Evolutionary conservation across 2,113 vertebrate genomes (phyloP), one percentile per base, ranked within the genome.

Genomic region (Saguinus midas): DNA sequence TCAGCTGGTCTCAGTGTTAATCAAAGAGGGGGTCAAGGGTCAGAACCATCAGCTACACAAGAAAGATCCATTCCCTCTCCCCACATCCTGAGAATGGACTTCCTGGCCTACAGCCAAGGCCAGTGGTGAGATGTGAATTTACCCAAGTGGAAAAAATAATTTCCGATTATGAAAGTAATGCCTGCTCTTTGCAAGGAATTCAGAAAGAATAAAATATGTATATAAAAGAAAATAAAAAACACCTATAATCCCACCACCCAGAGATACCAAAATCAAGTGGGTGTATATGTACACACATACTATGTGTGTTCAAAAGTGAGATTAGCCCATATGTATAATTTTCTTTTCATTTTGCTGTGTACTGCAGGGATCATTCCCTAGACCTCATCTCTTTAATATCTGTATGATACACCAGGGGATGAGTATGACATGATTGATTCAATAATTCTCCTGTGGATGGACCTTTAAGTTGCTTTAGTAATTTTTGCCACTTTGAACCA

Each of bases 1-100:
- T 97, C 88, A 87, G 68, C 68, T 79, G 40, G 32, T 88, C 90
- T 95, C 64, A 78, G 17, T 37, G 80, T 94, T 97, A 95, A 96
- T 97, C 94, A 97, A 94, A 95, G 84, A 40, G 17, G 4, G 43
- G 43, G 70, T 81, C 88, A 96, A n/a, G 52, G 76, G 14, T 50
- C 87, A 81, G 40, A 94, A 50, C 64, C 78, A 82, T 96, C 76
- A 78, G 58, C 66, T 82, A n/a, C 50, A 57, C 50, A 76, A 66
- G 72, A 88, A 88, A 88, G 21, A 87, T 48, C 48, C 50, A 57
- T 90, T 93, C 72, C 70, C 66, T 64, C 32, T 95, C n/a, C n/a
- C 76, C 87, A 96, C 84, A 72, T 87, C 64, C 90, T 90, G 81
- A 95, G 68, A 87, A 85, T 4, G 3, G 50, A 78, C 57, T 96